Percentiles rank a stretch among this genome's conserved stretches.
These are phyloP conservation scores for Platycercus adscitus DNA, from an alignment of 2,113 vertebrate species.

Conservation along the genomic window DNA sequence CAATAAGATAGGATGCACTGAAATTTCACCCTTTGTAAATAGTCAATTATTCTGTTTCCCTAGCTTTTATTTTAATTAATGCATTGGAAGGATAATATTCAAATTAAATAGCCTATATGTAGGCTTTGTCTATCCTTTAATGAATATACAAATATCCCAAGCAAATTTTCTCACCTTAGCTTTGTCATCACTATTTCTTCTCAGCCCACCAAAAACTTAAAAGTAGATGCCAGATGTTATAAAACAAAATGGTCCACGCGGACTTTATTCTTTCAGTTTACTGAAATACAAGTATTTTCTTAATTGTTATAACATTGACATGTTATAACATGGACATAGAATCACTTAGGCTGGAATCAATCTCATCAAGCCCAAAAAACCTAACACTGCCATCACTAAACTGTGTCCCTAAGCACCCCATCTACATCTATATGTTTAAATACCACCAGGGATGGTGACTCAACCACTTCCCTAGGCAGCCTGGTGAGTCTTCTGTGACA, in stretches of 20 bases:
- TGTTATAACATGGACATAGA: not conserved
- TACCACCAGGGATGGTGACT: not conserved
- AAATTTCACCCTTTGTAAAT: not conserved
- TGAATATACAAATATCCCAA: not conserved
- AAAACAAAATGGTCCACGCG: not conserved
- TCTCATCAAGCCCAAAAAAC: not conserved
- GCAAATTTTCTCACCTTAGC: not conserved
- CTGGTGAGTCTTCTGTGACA: not conserved
- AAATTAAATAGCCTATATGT: not conserved
- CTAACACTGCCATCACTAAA: not conserved
- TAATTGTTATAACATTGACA: not conserved
- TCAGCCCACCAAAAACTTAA: not conserved
- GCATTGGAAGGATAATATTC: not conserved
- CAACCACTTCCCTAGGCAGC: not conserved
- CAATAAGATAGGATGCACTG: not conserved
- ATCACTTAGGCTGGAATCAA: not conserved
- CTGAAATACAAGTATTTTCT: not conserved
- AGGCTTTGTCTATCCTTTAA: not conserved
- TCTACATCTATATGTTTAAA: not conserved
- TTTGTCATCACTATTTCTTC: not conserved
- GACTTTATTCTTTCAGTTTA: not conserved
- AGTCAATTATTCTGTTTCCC: not conserved
- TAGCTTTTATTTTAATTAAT: not conserved
- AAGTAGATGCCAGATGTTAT: not conserved
- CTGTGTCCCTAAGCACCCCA: not conserved